Conservation (phyloP, 2,113 vertebrate species). For the Fukomys damarensis region DNA sequence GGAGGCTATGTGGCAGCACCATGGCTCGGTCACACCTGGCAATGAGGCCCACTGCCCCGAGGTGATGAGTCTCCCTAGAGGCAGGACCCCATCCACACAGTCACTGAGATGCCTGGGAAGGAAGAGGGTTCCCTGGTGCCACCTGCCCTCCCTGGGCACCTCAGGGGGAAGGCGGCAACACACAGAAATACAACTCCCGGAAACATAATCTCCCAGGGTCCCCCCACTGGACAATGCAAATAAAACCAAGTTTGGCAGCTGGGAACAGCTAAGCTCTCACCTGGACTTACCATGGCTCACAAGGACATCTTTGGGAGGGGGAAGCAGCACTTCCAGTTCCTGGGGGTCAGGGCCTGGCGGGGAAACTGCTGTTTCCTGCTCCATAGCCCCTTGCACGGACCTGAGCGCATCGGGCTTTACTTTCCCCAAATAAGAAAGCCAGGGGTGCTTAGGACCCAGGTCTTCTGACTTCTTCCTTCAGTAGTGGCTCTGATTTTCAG, state of each 20-base stretch:
- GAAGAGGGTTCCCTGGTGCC: no score
- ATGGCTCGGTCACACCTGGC: accelerated
- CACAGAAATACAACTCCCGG: background rate
- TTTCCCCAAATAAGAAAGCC: background rate
- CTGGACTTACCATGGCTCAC: background rate
- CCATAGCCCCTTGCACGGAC: background rate
- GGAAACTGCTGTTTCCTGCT: accelerated
- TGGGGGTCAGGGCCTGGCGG: accelerated
- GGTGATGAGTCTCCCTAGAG: background rate
- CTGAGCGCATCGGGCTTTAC: background rate
- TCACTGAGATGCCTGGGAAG: background rate
- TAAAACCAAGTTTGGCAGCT: background rate
- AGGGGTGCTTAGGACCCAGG: accelerated
- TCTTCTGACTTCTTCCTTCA: background rate
- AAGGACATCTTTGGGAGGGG: background rate
- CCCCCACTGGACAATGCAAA: background rate
- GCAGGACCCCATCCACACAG: background rate
- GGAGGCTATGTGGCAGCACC: no score
- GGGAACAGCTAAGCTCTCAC: background rate
- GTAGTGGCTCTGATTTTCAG: background rate
- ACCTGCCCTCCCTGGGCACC: background rate
- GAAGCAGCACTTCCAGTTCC: accelerated
- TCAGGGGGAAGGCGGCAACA: background rate
- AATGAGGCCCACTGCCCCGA: background rate
- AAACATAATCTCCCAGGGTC: background rate